Percentiles rank a stretch among this genome's conserved stretches.
Evolutionary conservation across 2,797 vertebrate species (phyloP).

Genomic region (Labeo calbasu): DNA sequence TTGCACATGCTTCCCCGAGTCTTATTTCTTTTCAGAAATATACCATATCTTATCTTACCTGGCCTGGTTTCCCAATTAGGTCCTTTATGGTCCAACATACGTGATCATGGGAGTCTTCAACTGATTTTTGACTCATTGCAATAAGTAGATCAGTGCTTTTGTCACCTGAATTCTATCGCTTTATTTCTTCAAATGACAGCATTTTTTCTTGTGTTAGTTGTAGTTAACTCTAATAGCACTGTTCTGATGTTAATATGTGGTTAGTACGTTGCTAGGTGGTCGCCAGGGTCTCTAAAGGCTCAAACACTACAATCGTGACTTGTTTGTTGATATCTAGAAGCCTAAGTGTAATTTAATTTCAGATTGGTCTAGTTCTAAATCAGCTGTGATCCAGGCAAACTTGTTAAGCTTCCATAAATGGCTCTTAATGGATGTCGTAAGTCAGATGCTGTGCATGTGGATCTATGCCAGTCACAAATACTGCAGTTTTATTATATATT

Average conservation of each 20-base stretch:
- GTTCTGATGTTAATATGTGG: neutral
- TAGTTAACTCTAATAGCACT: neutral
- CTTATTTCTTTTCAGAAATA: neutral
- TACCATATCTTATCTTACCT: neutral
- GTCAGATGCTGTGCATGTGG: neutral
- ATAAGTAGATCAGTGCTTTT: neutral
- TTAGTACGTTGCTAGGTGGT: neutral
- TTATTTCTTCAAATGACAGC: too few species aligned
- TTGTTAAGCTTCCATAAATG: neutral
- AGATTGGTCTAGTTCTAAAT: neutral
- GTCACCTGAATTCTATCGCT: neutral
- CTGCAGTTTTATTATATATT: neutral
- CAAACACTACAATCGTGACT: neutral
- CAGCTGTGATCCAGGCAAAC: neutral
- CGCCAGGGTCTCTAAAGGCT: too few species aligned
- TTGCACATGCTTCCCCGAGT: neutral
- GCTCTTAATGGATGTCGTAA: neutral
- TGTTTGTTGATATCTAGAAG: neutral
- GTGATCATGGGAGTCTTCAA: neutral
- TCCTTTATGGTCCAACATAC: neutral
- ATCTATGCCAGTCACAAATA: slow-evolving; percentile 14
- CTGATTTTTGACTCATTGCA: neutral
- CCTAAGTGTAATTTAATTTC: neutral
- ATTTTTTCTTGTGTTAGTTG: too few species aligned
- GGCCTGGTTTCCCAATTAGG: neutral